Conservation (phyloP, 2,888 invertebrate genomes). For the Linyphia triangularis region DNA sequence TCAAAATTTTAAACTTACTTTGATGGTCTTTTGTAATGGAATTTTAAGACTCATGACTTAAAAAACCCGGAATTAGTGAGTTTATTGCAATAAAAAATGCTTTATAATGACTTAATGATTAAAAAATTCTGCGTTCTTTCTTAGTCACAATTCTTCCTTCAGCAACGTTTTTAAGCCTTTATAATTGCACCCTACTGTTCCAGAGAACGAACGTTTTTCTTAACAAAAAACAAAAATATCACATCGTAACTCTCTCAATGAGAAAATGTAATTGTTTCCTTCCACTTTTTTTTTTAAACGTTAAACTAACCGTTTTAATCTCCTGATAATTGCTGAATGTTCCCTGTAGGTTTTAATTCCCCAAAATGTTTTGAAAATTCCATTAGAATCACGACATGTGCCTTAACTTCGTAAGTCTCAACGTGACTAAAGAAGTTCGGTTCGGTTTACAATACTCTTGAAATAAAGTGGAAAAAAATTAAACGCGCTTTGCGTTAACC, state of each 20-base stretch:
- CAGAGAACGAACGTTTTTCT: neutral
- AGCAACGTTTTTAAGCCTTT: slow-evolving; percentile 28
- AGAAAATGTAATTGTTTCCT: slow-evolving; percentile 43
- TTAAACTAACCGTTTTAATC: slow-evolving; percentile 53
- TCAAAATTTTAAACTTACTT: neutral
- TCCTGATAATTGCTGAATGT: slow-evolving; percentile 61
- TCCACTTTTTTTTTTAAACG: neutral
- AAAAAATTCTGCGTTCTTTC: neutral
- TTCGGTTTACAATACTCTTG: neutral
- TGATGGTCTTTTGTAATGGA: neutral
- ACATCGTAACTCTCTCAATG: slow-evolving; percentile 20
- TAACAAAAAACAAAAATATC: slow-evolving; percentile 7
- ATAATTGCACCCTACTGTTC: slow-evolving; percentile 15
- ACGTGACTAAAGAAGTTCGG: neutral
- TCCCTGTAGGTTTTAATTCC: slow-evolving; percentile 26
- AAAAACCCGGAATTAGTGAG: neutral
- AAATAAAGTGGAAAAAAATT: slow-evolving; percentile 12
- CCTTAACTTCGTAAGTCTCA: slow-evolving; percentile 32
- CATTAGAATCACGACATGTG: slow-evolving; percentile 1
- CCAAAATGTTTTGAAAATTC: neutral
- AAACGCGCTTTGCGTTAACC: neutral
- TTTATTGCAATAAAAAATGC: neutral
- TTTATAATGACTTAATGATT: slow-evolving; percentile 13
- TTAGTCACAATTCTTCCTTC: slow-evolving; percentile 9
- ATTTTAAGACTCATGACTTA: neutral